A percentile compares a stretch with the other conserved stretches of the same genome.
phyloP scores from a whole-genome alignment of 2,888 invertebrate species.

The Lobophora halterata region DNA sequence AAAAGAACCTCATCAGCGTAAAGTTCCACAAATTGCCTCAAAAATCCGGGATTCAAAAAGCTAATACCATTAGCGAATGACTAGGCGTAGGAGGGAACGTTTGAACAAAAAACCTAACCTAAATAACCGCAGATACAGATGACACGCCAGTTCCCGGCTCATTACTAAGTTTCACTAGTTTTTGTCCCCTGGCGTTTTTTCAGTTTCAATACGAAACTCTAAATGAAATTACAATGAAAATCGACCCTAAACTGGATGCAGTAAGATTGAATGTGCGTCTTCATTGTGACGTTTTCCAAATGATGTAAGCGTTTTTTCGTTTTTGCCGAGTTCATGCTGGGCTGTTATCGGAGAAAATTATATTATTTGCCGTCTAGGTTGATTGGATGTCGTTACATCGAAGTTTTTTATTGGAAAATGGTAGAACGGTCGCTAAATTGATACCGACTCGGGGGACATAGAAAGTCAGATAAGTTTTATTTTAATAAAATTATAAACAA shows the following conservation, averaged over 20 bases:
- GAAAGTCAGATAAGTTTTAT: not conserved
- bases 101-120: slow-evolving; percentile 20
- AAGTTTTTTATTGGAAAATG: slow-evolving; percentile 16
- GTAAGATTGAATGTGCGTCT: slow-evolving; percentile 15
- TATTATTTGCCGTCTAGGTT: slow-evolving; percentile 29
- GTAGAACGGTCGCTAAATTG: slow-evolving; percentile 7
- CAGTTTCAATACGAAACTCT: slow-evolving; percentile 19
- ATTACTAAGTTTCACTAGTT: slow-evolving; percentile 31
- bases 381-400: slow-evolving; percentile 26
- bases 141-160: slow-evolving; percentile 28
- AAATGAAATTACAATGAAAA: slow-evolving; percentile 9
- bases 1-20: not conserved
- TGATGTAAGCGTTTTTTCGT: slow-evolving; percentile 23
- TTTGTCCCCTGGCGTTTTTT: slow-evolving; percentile 28
- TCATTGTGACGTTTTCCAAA: slow-evolving; percentile 14
- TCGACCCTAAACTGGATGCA: slow-evolving; percentile 4
- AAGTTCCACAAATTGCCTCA: slow-evolving; percentile 7
- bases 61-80: slow-evolving; percentile 22
- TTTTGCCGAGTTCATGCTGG: slow-evolving; percentile 18
- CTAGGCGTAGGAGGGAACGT: slow-evolving; percentile 10
- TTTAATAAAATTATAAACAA: too few species aligned
- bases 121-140: slow-evolving; percentile 20
- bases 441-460: slow-evolving; percentile 16
- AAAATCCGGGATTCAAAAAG: slow-evolving; percentile 16
- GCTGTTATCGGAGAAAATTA: slow-evolving; percentile 19